Base-by-base conservation (phyloP, 2,888 invertebrate species). In the Campaea margaritaria region DNA sequence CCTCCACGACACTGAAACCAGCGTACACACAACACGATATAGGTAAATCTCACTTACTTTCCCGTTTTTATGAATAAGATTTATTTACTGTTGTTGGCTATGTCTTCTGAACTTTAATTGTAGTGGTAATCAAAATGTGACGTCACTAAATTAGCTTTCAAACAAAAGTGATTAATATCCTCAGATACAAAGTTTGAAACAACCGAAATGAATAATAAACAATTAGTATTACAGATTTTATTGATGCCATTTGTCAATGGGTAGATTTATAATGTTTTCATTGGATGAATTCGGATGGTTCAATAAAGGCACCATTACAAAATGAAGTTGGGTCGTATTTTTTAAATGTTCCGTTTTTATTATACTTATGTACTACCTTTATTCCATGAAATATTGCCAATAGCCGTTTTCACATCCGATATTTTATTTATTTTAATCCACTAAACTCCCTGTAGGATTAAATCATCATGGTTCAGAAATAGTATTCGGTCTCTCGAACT, bases 161-260 rank as follows among this genome's bases (percentile, higher is more conserved):
- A 21, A 21, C 34, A 46, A 54, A 51, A 62, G 41, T 53, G 44
- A 56, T 50, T 49, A 13, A 53, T 21, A 27, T 7, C 16, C 34
- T 11, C 11, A 38, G 39, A 51, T 51, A 57, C 45, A 46, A 59
- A 57, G 54, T 64, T 55, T 10, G 54, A 47, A 56, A 49, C 47
- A 44, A 47, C 49, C 44, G 52, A 31, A 62, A 66, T 54, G 54
- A 62, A 62, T 59, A 58, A 44, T 60, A 64, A 64, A 64, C 56
- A 57, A 49, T 50, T 38, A 50, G n/a, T n/a, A 50, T 50, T 39
- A 28, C 49, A 44, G 43, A 48, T 47, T 63, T 60, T 58, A 58
- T 54, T 53, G 36, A 50, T 21, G 46, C 46, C 57, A 54, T 61
- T 64, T 59, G 63, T 62, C 63, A 64, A 61, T 49, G 36, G 38